Evolutionary conservation across 2,797 vertebrate genomes (phyloP), one percentile per base, ranked within the genome.

Genomic region (Perodicticus potto): DNA sequence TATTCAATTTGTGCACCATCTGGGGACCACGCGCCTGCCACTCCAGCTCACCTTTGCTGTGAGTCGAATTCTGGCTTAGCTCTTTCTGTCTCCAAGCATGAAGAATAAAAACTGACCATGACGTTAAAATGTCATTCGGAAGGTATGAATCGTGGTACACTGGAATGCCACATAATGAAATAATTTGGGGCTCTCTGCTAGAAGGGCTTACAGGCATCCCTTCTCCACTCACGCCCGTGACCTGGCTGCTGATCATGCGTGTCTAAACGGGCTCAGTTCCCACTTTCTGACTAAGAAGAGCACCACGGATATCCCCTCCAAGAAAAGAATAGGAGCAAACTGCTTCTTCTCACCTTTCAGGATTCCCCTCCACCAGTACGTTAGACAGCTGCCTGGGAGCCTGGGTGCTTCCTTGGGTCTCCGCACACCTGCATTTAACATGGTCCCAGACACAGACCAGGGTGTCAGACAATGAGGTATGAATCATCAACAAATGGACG

Each of bases 1-100:
- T 81, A 90, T 67, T 61, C 12, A 92, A 89, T 93, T 86, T 91
- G 80, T 73, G 70, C 83, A 86, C 91, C 43, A 81, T 72, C 57
- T 45, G 20, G 22, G 72, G 43, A 96, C 1, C 57, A 23, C 22
- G 12, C 12, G 29, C 69, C 55, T 27, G 87, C 63, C 45, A 80
- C 86, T 43, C 53, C 40, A 2, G 34, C 70, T 93, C 70, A 93
- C 82, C 65, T 93, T 89, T 65, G 53, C 53, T 93, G 74, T 73
- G 92, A 37, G 20, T 11, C 32, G 61, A 2, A 70, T 72, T 89
- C 40, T 86, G 67, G 12, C 43, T 81, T 77, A 40, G 23, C 25
- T 67, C 65, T 59, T 78, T 85, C 32, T 53, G 32, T 32, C 10
- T 40, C 91, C 22, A 85, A 10, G 6, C 67, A 20, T 76, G 53